phyloP scores from a whole-genome alignment of 2,888 invertebrate genomes.

The Latrodectus hesperus region DNA sequence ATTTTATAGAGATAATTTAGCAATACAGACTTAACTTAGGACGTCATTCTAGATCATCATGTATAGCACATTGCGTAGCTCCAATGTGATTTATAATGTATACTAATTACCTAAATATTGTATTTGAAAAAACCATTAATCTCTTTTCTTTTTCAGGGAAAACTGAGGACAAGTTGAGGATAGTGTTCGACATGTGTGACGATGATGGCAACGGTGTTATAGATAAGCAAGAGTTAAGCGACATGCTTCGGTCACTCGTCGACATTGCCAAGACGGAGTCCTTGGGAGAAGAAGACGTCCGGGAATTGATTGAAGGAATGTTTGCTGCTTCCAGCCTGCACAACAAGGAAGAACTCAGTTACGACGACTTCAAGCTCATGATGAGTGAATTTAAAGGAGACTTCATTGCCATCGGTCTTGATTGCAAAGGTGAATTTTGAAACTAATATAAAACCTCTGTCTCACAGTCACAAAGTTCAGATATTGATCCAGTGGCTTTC shows the following conservation, averaged over 20 bases:
- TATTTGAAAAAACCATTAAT: too few species aligned
- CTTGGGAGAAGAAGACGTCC: constrained; percentile 87
- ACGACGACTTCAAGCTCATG: constrained; percentile 94
- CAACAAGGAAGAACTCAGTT: constrained; percentile 91
- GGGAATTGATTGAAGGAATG: constrained; percentile 94
- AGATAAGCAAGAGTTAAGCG: constrained; percentile 92
- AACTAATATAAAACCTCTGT: too few species aligned
- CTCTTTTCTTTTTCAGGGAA: constrained; percentile 76
- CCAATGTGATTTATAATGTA: too few species aligned
- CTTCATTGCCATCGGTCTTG: constrained; percentile 93
- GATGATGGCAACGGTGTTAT: constrained; percentile 95
- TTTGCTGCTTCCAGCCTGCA: constrained; percentile 93
- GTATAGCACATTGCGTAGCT: too few species aligned
- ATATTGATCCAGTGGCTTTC: too few species aligned
- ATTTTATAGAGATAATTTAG: too few species aligned
- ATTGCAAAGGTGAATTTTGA: constrained; percentile 82
- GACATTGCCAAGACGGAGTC: constrained; percentile 93
- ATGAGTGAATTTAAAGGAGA: constrained; percentile 98
- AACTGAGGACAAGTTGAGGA: constrained; percentile 92
- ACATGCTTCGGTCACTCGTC: constrained; percentile 93
- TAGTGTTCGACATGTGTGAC: constrained; percentile 98
- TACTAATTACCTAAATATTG: too few species aligned
- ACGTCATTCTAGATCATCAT: too few species aligned
- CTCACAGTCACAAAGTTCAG: too few species aligned
- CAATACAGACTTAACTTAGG: too few species aligned